phyloP scores from a whole-genome alignment of 1,140 invertebrate genomes.

The Branchinecta lindahli region DNA sequence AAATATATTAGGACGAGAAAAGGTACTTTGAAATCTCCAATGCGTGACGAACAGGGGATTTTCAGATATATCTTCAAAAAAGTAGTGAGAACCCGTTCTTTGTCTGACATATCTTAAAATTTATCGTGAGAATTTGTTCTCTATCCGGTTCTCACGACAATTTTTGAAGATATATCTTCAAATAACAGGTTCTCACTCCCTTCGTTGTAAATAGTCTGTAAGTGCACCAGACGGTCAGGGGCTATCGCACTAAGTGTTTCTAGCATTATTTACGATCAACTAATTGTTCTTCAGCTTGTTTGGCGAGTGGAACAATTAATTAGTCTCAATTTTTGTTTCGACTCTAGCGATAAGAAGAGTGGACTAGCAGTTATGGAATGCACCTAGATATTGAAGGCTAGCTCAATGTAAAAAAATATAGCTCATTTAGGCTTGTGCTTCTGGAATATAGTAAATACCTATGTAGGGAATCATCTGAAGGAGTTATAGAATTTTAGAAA shows the following conservation, averaged over 20 bases:
- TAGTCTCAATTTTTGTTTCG: background rate
- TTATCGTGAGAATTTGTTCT: background rate
- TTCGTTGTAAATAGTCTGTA: background rate
- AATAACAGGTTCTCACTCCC: background rate
- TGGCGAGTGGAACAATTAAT: background rate
- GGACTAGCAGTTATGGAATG: background rate
- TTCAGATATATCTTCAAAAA: too few species aligned
- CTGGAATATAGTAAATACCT: background rate
- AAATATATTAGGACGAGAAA: background rate
- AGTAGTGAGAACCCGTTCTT: background rate
- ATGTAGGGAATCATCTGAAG: background rate
- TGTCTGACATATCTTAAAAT: too few species aligned
- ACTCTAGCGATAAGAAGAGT: background rate
- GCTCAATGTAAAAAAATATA: conserved; percentile 23
- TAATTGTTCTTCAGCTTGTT: too few species aligned
- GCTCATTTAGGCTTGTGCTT: background rate
- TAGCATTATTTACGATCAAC: background rate
- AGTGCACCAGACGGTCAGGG: background rate
- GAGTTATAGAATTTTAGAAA: background rate
- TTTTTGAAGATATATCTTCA: background rate
- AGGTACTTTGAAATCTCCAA: background rate
- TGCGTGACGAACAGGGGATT: too few species aligned
- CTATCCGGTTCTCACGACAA: too few species aligned
- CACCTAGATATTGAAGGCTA: background rate
- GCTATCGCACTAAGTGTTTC: background rate